Percentiles rank a stretch among this genome's conserved stretches.
phyloP scores from a whole-genome alignment of 2,888 invertebrate species.

The Diplazon laetatorius region DNA sequence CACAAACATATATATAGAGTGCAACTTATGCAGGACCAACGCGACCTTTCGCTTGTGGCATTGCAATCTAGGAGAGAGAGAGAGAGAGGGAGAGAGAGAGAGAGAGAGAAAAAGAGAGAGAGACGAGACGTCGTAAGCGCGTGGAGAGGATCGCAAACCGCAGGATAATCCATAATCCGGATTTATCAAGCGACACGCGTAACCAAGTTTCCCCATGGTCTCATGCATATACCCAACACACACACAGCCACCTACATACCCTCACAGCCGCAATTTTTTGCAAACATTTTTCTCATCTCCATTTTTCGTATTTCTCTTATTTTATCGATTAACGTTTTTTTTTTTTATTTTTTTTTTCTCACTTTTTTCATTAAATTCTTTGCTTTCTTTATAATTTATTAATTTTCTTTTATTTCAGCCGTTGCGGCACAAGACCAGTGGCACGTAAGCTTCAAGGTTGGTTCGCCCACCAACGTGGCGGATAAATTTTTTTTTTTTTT shows the following conservation, averaged over 20 bases:
- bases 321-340: not conserved
- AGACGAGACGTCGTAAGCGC: constrained; percentile 7
- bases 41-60: no score
- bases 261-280: constrained; percentile 1
- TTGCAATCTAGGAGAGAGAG: no score
- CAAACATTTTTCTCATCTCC: not conserved
- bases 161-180: constrained; percentile 34
- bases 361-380: not conserved
- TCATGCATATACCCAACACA: constrained; percentile 2
- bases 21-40: constrained; percentile 1
- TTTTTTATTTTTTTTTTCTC: not conserved
- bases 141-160: not conserved
- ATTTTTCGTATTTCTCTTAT: not conserved
- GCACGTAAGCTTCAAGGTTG: no score
- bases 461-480: no score
- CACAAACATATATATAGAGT: no score
- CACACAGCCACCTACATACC: not conserved
- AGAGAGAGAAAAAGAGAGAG: no score
- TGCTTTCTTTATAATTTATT: no score
- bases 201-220: not conserved
- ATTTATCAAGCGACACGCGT: constrained; percentile 29
- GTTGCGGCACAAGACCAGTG: no score
- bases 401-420: no score
- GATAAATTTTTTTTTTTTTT: no score
- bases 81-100: no score